Percentiles rank a stretch among this genome's conserved stretches.
Evolutionary conservation across 2,797 vertebrate species (phyloP).

Genomic region (Sebastes minor): DNA sequence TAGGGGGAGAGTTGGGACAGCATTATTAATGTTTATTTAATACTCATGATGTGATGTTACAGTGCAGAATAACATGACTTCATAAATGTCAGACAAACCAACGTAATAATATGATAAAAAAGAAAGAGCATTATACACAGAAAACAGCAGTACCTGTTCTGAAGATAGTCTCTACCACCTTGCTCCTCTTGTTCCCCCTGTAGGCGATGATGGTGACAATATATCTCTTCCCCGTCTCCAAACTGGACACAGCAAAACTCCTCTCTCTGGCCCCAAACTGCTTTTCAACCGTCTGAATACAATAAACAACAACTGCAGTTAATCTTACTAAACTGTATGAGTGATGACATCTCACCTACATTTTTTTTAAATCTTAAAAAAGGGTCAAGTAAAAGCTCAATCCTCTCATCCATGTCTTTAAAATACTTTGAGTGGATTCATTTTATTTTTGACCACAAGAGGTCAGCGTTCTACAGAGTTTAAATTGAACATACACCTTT

Average conservation of each 20-base stretch:
- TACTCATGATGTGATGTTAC: background rate
- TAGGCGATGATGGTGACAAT: slow-evolving; percentile 84
- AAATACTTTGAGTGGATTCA: background rate
- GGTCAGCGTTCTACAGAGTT: slow-evolving; percentile 67
- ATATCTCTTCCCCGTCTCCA: slow-evolving; percentile 82
- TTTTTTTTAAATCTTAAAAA: background rate
- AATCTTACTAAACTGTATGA: background rate
- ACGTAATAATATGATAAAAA: background rate
- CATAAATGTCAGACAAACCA: background rate
- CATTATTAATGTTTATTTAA: background rate
- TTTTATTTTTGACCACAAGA: slow-evolving; percentile 66
- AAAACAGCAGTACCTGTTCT: slow-evolving; percentile 80
- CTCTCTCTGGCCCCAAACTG: slow-evolving; percentile 69
- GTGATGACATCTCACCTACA: background rate
- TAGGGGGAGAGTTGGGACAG: slow-evolving; percentile 36
- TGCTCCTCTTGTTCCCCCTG: slow-evolving; percentile 83
- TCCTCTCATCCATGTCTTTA: background rate
- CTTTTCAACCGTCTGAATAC: slow-evolving; percentile 76
- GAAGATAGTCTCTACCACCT: slow-evolving; percentile 76
- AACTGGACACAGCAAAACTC: slow-evolving; percentile 75
- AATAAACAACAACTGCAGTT: slow-evolving; percentile 5
- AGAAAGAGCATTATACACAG: background rate
- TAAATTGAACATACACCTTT: background rate
- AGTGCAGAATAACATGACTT: background rate
- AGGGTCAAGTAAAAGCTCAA: background rate